A percentile compares a stretch with the other conserved stretches of the same genome.
phyloP scores from a whole-genome alignment of 2,797 vertebrate genomes.

The Hirundo rustica region DNA sequence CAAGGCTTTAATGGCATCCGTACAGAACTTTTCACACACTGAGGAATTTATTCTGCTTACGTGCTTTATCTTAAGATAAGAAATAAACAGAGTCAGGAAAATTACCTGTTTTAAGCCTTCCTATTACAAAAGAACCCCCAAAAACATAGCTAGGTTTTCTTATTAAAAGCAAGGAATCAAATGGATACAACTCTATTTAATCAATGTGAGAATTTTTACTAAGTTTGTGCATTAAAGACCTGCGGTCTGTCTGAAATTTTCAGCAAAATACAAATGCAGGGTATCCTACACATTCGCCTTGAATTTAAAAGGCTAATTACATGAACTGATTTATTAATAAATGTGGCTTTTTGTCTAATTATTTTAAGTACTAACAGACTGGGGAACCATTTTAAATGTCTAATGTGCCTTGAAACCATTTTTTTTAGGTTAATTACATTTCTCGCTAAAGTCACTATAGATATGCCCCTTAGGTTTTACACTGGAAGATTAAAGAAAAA shows the following conservation, averaged over 20 bases:
- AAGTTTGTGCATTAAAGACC: constrained; percentile 12
- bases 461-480: constrained; percentile 72
- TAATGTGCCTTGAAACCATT: constrained; percentile 72
- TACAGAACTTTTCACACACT: constrained; percentile 31
- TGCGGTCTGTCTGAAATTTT: constrained; percentile 38
- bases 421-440: constrained; percentile 76
- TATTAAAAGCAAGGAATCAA: constrained; percentile 7
- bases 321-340: constrained; percentile 91
- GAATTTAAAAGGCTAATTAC: constrained; percentile 83
- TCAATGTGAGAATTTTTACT: constrained; percentile 43
- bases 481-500: constrained; percentile 61
- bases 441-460: constrained; percentile 70
- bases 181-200: constrained; percentile 19
- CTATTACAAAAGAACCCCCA: neutral
- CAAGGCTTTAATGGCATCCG: constrained; percentile 27
- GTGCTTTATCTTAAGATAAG: constrained; percentile 6
- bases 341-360: constrained; percentile 87
- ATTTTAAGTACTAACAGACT: constrained; percentile 89
- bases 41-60: constrained; percentile 37
- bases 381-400: constrained; percentile 79
- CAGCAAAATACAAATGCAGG: constrained; percentile 67
- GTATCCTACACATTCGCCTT: constrained; percentile 82
- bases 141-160: neutral
- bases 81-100: constrained; percentile 35
- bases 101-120: constrained; percentile 15